A percentile compares a stretch with the other conserved stretches of the same genome.
Conservation (phyloP, 2,113 vertebrate species). For the Protobothrops flavoviridis region DNA sequence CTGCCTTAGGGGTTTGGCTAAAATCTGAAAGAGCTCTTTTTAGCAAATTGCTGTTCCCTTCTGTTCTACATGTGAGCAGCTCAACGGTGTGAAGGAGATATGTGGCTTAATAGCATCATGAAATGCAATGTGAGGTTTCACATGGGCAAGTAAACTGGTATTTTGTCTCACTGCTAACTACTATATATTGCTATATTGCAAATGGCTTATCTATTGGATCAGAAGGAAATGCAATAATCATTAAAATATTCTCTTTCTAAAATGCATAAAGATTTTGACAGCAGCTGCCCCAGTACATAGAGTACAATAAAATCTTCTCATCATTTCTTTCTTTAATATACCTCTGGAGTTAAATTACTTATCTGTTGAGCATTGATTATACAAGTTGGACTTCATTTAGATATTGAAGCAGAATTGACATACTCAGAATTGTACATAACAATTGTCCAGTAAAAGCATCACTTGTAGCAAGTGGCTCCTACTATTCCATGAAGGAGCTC, state of each 20-base stretch:
- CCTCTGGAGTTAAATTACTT: neutral
- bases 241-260: slow-evolving; percentile 9
- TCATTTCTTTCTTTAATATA: neutral
- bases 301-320: neutral
- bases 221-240: neutral
- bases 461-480: neutral
- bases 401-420: neutral
- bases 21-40: slow-evolving; percentile 37
- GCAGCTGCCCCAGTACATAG: neutral
- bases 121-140: slow-evolving; percentile 32
- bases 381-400: neutral
- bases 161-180: neutral
- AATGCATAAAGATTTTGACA: slow-evolving; percentile 9
- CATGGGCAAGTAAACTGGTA: slow-evolving; percentile 37
- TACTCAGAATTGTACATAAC: neutral
- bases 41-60: slow-evolving; percentile 21
- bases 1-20: slow-evolving; percentile 40
- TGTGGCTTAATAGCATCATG: slow-evolving; percentile 32
- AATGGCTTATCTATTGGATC: slow-evolving; percentile 3
- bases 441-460: neutral
- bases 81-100: slow-evolving; percentile 47
- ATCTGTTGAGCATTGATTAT: neutral
- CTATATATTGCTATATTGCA: neutral
- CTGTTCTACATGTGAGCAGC: slow-evolving; percentile 36
- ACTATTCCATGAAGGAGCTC: neutral